phyloP scores from a whole-genome alignment of 2,888 invertebrate genomes.

The Chaetogeoica ovagalla region DNA sequence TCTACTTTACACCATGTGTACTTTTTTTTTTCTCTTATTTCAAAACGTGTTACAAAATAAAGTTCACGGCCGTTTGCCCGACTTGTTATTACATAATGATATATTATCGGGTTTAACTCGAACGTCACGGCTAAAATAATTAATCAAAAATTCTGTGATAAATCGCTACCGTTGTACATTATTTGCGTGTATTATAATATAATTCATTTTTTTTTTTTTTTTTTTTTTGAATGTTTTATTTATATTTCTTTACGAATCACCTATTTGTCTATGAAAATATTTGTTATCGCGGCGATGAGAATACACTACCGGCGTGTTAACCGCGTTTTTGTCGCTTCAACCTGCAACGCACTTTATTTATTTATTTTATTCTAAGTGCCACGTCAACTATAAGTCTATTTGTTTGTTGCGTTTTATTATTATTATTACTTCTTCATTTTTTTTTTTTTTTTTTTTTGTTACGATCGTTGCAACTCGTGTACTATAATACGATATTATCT shows the following conservation, averaged over 20 bases:
- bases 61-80: conserved; percentile 23
- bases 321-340: conserved; percentile 43
- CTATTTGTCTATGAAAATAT: conserved; percentile 10
- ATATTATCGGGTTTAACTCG: conserved; percentile 32
- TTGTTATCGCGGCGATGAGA: conserved; percentile 27
- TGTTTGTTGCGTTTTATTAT: neutral
- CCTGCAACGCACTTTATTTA: conserved; percentile 19
- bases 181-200: conserved; percentile 35
- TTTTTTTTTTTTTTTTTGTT: conserved; percentile 4
- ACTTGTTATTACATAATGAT: neutral
- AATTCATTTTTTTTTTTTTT: conserved; percentile 13
- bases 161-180: conserved; percentile 46
- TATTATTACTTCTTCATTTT: neutral
- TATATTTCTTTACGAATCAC: conserved; percentile 12
- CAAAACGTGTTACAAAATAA: conserved; percentile 26
- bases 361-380: neutral
- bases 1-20: neutral
- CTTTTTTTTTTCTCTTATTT: conserved; percentile 25
- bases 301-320: conserved; percentile 50
- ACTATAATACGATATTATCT: conserved; percentile 41
- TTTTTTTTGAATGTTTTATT: conserved; percentile 7
- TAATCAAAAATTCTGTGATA: conserved; percentile 53
- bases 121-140: conserved; percentile 46
- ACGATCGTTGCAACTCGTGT: conserved; percentile 53
- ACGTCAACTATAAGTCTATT: conserved; percentile 35